These are phyloP conservation scores for Alsophila aescularia DNA, from an alignment of 2,888 invertebrate species.

Conservation along the genomic window DNA sequence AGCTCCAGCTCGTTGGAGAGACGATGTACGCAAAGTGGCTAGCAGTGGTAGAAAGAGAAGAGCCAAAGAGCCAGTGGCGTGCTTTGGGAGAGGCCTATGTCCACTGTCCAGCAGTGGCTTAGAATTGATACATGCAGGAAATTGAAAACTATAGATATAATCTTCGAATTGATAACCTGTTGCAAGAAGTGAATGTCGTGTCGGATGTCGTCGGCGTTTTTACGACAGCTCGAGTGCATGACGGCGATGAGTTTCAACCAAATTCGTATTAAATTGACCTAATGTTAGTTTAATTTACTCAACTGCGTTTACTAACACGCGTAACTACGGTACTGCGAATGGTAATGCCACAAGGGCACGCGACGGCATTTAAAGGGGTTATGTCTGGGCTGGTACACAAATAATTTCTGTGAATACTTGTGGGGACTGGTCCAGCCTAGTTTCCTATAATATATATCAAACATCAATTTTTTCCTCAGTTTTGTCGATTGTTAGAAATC, in stretches of 20 bases:
- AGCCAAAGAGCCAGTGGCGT: no score
- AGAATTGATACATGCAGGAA: not conserved
- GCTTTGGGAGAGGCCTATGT: no score
- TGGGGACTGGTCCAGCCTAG: no score
- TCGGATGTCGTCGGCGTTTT: conserved; percentile 19
- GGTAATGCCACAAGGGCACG: not conserved
- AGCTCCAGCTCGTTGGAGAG: no score
- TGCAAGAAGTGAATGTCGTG: conserved; percentile 28
- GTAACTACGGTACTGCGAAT: conserved; percentile 10
- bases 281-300: conserved; percentile 21
- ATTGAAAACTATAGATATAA: conserved; percentile 12
- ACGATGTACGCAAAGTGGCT: no score
- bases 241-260: conserved; percentile 9
- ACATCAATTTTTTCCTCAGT: no score
- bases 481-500: no score
- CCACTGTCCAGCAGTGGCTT: no score
- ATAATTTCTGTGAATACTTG: no score
- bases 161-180: conserved; percentile 14
- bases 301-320: conserved; percentile 4
- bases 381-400: no score
- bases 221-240: conserved; percentile 16
- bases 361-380: not conserved
- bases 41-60: no score
- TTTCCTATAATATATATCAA: no score
- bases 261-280: conserved; percentile 26